Conservation (phyloP, 2,888 invertebrate genomes). For the Eulithis testata region DNA sequence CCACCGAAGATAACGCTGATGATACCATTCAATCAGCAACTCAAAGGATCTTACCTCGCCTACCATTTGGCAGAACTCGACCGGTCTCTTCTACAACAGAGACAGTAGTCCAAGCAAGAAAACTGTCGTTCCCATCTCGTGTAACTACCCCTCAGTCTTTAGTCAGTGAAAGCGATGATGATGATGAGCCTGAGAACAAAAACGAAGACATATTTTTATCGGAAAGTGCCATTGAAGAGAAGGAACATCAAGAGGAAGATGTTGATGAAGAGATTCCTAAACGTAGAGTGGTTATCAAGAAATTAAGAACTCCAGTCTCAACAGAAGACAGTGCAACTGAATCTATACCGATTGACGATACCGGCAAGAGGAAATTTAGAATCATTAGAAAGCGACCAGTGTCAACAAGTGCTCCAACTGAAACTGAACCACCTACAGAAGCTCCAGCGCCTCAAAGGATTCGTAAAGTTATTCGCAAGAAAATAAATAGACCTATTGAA, state of each 20-base stretch:
- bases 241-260: slow-evolving; percentile 69
- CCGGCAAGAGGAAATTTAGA: slow-evolving; percentile 67
- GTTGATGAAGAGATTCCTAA: slow-evolving; percentile 52
- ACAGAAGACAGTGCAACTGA: slow-evolving; percentile 57
- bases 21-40: slow-evolving; percentile 49
- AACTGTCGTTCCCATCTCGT: slow-evolving; percentile 63
- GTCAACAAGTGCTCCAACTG: slow-evolving; percentile 34
- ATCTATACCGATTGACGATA: slow-evolving; percentile 59
- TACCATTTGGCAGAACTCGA: slow-evolving; percentile 63
- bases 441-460: slow-evolving; percentile 51
- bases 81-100: slow-evolving; percentile 47
- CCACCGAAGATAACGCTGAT: slow-evolving; percentile 43
- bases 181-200: slow-evolving; percentile 65
- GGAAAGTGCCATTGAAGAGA: slow-evolving; percentile 79
- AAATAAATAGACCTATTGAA: slow-evolving; percentile 58
- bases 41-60: slow-evolving; percentile 55
- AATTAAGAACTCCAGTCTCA: slow-evolving; percentile 53
- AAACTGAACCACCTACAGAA: slow-evolving; percentile 49
- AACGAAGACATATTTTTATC: slow-evolving; percentile 75
- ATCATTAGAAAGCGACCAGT: slow-evolving; percentile 70
- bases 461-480: slow-evolving; percentile 74
- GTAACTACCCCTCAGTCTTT: slow-evolving; percentile 59
- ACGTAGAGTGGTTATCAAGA: slow-evolving; percentile 61
- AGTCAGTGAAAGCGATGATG: slow-evolving; percentile 53
- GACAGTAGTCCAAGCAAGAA: slow-evolving; percentile 58